phyloP scores from a whole-genome alignment of 2,797 vertebrate genomes.

The Phrynocephalus forsythii region DNA sequence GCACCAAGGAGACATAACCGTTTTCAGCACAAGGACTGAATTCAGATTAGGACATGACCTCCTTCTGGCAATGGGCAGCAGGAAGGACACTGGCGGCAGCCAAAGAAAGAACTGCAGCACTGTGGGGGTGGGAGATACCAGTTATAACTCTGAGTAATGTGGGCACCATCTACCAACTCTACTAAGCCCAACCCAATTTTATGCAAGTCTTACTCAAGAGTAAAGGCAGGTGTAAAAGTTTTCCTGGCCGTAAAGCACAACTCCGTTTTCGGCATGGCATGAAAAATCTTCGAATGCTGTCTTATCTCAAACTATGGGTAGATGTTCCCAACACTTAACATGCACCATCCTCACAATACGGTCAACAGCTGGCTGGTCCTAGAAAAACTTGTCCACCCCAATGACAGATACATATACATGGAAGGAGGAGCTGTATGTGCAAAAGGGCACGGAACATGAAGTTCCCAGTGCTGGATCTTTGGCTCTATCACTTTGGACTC shows the following conservation, averaged over 20 bases:
- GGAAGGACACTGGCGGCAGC: neutral
- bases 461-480: neutral
- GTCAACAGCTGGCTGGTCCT: neutral
- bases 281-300: neutral
- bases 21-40: neutral
- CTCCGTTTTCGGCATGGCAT: neutral
- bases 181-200: neutral
- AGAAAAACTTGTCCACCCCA: neutral
- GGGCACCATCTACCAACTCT: neutral
- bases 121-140: too few relatives aligned
- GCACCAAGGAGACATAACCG: neutral
- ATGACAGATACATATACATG: neutral
- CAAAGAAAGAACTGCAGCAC: too few relatives aligned
- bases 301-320: neutral
- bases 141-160: neutral
- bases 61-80: neutral
- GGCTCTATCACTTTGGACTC: neutral
- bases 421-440: neutral
- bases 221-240: neutral
- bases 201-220: neutral
- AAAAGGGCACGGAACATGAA: neutral
- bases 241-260: neutral
- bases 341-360: neutral
- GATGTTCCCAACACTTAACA: neutral
- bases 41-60: neutral